A percentile compares a stretch with the other conserved stretches of the same genome.
Conservation (phyloP, 1,140 invertebrate genomes). For the Coptotermes formosanus region DNA sequence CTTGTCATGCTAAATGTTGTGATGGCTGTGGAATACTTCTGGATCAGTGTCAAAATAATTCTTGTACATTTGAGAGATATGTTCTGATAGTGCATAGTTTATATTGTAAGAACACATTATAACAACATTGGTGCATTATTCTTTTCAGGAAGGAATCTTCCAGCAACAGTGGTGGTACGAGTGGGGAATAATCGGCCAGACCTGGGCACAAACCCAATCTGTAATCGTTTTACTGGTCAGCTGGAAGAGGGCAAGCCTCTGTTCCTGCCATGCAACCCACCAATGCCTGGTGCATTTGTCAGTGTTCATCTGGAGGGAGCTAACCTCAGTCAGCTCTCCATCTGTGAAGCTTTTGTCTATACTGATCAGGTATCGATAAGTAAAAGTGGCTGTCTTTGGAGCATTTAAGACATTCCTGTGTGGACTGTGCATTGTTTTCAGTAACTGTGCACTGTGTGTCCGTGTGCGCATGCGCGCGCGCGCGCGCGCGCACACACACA, state of each 20-base stretch:
- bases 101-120: too few relatives aligned
- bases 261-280: conserved; percentile 90
- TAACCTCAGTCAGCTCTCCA: conserved; percentile 71
- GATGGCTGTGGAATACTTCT: too few relatives aligned
- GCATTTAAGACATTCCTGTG: too few relatives aligned
- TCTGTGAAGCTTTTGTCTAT: conserved; percentile 95
- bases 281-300: conserved; percentile 93
- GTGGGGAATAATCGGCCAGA: conserved; percentile 95
- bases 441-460: too few relatives aligned
- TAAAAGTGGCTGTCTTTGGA: background rate
- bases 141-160: conserved; percentile 59
- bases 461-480: too few relatives aligned
- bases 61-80: too few relatives aligned
- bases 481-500: too few relatives aligned
- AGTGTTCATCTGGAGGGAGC: conserved; percentile 81
- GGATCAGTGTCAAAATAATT: too few relatives aligned
- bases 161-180: conserved; percentile 83
- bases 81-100: too few relatives aligned
- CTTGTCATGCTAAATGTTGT: too few relatives aligned
- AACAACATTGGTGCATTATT: background rate
- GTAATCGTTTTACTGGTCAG: conserved; percentile 83
- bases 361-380: conserved; percentile 72
- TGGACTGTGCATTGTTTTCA: too few relatives aligned
- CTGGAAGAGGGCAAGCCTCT: conserved; percentile 88
- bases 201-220: conserved; percentile 87